phyloP scores from a whole-genome alignment of 2,888 invertebrate species.

The Uloborus plumipes region DNA sequence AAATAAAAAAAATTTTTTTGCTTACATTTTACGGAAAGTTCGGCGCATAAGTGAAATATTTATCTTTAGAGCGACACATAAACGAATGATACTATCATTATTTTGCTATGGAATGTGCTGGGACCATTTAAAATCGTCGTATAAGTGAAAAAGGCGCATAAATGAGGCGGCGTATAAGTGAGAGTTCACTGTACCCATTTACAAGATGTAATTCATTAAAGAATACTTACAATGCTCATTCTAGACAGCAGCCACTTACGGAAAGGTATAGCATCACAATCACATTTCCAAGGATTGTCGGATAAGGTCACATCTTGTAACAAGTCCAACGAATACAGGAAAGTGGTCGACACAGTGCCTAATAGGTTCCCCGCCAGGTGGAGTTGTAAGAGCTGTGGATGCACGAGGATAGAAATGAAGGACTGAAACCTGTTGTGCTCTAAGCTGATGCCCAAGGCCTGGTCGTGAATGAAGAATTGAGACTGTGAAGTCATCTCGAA shows the following conservation, averaged over 20 bases:
- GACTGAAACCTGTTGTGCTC: conserved; percentile 29
- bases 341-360: background rate
- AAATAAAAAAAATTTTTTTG: too few species aligned
- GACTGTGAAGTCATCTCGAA: too few species aligned
- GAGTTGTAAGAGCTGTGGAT: conserved; percentile 1
- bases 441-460: conserved; percentile 19
- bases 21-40: too few species aligned
- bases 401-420: conserved; percentile 3
- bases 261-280: background rate
- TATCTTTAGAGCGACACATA: too few species aligned
- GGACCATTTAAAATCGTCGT: too few species aligned
- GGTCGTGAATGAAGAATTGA: conserved; percentile 7
- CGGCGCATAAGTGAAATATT: too few species aligned
- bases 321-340: background rate
- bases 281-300: background rate
- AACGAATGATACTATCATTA: too few species aligned
- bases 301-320: conserved; percentile 1
- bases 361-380: conserved; percentile 22
- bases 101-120: too few species aligned
- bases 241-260: background rate
- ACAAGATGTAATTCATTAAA: background rate
- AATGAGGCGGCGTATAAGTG: too few species aligned
- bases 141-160: too few species aligned
- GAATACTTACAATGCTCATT: background rate
- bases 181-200: background rate